Evolutionary conservation across 2,888 invertebrate genomes (phyloP).

Genomic region (Itoplectis maculator): DNA sequence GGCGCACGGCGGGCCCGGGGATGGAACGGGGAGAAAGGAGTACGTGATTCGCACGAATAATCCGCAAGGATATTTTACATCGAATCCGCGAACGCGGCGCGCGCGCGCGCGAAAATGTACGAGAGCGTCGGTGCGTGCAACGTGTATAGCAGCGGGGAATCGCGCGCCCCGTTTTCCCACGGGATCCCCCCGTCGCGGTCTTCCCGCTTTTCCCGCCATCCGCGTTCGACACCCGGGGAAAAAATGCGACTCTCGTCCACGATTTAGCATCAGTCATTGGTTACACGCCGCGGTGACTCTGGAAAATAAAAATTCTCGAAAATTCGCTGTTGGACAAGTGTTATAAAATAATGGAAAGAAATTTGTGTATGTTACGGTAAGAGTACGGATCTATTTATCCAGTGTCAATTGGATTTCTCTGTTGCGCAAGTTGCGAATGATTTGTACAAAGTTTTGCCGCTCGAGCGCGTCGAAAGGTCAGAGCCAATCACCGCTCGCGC

Average conservation of each 20-base stretch:
- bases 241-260: background rate
- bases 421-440: background rate
- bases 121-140: background rate
- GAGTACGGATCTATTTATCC: background rate
- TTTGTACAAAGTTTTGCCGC: background rate
- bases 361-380: no score
- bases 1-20: conserved; percentile 22
- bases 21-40: conserved; percentile 50
- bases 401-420: background rate
- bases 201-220: background rate
- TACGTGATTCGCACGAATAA: conserved; percentile 61
- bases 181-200: conserved; percentile 1
- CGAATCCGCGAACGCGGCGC: conserved; percentile 33
- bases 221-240: conserved; percentile 6
- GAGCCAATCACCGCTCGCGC: background rate
- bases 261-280: conserved; percentile 2
- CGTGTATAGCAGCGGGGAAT: background rate
- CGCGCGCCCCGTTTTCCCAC: conserved; percentile 5
- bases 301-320: background rate
- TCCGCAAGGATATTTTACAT: conserved; percentile 57
- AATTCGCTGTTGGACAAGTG: background rate
- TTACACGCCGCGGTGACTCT: background rate
- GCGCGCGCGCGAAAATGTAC: conserved; percentile 30
- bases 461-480: background rate
- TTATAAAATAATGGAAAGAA: no score